Conservation (phyloP, 2,888 invertebrate genomes). For the Micoletzkya japonica region DNA sequence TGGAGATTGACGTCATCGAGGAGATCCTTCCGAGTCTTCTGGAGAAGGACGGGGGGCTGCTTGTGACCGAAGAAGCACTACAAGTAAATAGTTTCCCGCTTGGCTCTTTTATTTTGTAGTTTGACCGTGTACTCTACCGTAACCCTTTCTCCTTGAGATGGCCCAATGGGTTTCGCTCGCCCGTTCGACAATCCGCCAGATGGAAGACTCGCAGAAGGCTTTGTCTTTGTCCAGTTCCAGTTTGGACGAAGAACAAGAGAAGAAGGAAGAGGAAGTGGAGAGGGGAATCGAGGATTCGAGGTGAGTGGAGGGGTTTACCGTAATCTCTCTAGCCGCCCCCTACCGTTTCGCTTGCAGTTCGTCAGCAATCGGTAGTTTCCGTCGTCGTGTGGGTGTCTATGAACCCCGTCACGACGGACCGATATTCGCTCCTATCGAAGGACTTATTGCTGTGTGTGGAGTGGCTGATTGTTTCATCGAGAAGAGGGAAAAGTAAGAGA, state of each 20-base stretch:
- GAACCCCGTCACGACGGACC: neutral
- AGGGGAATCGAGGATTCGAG: neutral
- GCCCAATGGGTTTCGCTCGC: neutral
- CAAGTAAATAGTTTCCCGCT: neutral
- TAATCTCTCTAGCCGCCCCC: neutral
- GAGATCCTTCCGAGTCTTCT: neutral
- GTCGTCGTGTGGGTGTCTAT: slow-evolving; percentile 17
- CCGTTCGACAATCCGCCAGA: neutral
- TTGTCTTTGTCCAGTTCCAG: neutral
- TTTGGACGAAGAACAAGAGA: neutral
- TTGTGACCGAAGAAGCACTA: neutral
- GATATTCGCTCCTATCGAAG: neutral
- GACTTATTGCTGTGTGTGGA: neutral
- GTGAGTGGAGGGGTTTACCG: neutral
- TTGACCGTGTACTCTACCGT: neutral
- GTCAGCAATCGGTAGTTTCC: neutral
- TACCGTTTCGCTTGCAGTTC: neutral
- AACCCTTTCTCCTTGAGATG: slow-evolving; percentile 2
- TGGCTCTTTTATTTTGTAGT: too few relatives aligned
- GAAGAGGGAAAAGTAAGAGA: too few relatives aligned
- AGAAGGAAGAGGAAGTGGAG: neutral
- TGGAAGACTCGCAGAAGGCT: neutral
- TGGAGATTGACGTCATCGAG: neutral
- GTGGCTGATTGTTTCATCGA: too few relatives aligned
- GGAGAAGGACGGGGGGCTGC: neutral